Evolutionary conservation across 2,113 vertebrate species (phyloP).

Genomic region (Thamnaconus septentrionalis): DNA sequence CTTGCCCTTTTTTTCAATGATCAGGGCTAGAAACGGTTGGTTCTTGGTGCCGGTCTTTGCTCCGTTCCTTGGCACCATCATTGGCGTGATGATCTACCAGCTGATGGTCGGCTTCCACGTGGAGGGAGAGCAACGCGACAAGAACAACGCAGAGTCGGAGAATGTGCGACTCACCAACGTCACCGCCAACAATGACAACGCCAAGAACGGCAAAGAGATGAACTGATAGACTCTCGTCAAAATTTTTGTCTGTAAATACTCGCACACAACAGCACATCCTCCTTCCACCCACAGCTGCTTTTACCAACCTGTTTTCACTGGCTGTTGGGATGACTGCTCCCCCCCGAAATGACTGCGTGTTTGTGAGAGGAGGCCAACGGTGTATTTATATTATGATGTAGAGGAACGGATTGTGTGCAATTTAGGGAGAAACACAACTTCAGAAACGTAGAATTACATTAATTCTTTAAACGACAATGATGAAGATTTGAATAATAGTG

Average conservation of each 20-base stretch:
- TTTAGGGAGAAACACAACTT: slow-evolving; percentile 19
- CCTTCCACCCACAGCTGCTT: slow-evolving; percentile 7
- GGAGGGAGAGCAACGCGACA: slow-evolving; percentile 79
- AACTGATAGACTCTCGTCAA: slow-evolving; percentile 28
- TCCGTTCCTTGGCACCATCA: slow-evolving; percentile 86
- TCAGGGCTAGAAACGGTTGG: slow-evolving; percentile 81
- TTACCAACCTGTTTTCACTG: slow-evolving; percentile 1
- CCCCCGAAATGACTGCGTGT: slow-evolving; percentile 12
- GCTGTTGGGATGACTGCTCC: not conserved
- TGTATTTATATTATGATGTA: slow-evolving; percentile 33
- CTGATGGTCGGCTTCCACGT: slow-evolving; percentile 89
- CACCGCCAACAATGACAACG: slow-evolving; percentile 71
- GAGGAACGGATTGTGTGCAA: slow-evolving; percentile 18
- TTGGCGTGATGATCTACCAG: slow-evolving; percentile 88
- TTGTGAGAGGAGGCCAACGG: slow-evolving; percentile 17
- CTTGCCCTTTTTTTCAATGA: not conserved
- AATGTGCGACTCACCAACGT: slow-evolving; percentile 83
- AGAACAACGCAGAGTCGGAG: slow-evolving; percentile 51
- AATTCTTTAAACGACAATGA: slow-evolving; percentile 57
- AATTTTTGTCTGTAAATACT: slow-evolving; percentile 33
- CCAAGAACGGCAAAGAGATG: slow-evolving; percentile 53
- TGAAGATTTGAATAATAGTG: slow-evolving; percentile 22
- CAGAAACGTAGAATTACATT: slow-evolving; percentile 64
- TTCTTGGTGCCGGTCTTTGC: slow-evolving; percentile 91
- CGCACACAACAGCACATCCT: not conserved